These are phyloP conservation scores for Psittacula echo DNA, from an alignment of 2,797 vertebrate genomes.

Conservation along the genomic window DNA sequence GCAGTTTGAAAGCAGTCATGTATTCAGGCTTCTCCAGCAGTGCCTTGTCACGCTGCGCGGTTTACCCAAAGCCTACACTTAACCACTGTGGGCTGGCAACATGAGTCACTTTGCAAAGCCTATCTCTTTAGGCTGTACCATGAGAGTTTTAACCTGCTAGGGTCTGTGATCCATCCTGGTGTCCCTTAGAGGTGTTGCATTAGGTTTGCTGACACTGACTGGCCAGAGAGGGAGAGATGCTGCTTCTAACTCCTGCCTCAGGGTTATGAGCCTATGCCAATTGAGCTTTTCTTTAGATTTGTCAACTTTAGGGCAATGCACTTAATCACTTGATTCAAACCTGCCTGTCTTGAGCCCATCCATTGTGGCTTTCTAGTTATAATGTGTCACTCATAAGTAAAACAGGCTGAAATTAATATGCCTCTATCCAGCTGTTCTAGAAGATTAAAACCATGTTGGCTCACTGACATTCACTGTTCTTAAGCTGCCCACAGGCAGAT, in stretches of 20 bases:
- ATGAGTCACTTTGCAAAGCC: background rate
- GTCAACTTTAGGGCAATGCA: background rate
- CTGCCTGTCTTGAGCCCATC: background rate
- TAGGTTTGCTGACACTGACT: constrained; percentile 23
- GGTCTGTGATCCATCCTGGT: background rate
- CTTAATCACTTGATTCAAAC: background rate
- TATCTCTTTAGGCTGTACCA: constrained; percentile 5
- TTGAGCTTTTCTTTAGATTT: background rate
- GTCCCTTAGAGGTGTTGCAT: background rate
- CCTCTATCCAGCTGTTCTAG: background rate
- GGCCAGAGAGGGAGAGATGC: background rate
- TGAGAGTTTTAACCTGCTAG: background rate
- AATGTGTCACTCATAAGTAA: background rate
- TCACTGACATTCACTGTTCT: background rate
- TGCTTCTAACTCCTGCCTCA: background rate
- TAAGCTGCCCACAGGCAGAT: background rate
- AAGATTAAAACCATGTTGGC: background rate
- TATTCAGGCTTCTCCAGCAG: background rate
- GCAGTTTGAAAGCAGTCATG: background rate
- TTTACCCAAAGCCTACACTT: constrained; percentile 44
- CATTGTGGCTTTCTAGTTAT: background rate
- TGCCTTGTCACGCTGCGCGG: background rate
- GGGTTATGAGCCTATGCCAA: background rate
- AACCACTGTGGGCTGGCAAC: constrained; percentile 43
- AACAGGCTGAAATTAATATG: background rate